A percentile compares a stretch with the other conserved stretches of the same genome.
These are phyloP conservation scores for Leptinotarsa lineolata DNA, from an alignment of 1,140 invertebrate species.

Conservation along the genomic window DNA sequence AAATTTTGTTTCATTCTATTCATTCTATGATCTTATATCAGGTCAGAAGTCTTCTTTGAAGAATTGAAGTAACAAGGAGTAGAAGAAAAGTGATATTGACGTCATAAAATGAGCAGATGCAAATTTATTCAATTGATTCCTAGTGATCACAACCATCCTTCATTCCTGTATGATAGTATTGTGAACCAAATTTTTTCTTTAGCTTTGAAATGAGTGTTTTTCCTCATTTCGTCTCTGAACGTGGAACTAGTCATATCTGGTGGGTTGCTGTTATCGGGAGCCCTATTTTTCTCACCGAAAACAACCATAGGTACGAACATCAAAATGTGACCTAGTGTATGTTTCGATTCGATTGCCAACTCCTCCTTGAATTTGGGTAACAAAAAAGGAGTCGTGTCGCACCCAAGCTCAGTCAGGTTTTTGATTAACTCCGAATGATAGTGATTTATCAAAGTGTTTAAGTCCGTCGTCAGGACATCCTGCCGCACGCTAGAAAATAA, in stretches of 20 bases:
- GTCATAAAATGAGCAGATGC: no score
- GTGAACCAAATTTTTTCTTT: conserved; percentile 20
- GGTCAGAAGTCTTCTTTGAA: no score
- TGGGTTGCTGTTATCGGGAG: not conserved
- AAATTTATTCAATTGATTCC: no score
- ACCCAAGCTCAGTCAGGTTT: conserved; percentile 1
- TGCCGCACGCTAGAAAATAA: conserved; percentile 59
- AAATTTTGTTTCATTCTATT: no score
- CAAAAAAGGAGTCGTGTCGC: not conserved
- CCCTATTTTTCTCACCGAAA: conserved; percentile 12
- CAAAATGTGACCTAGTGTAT: not conserved
- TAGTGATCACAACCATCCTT: conserved; percentile 16
- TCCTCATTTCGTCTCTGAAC: not conserved
- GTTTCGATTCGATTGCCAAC: not conserved
- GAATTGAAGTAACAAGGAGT: no score
- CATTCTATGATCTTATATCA: no score
- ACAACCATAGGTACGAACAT: conserved; percentile 18
- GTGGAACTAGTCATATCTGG: not conserved
- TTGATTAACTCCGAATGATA: conserved; percentile 54
- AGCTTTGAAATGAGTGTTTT: not conserved
- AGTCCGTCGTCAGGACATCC: conserved; percentile 51
- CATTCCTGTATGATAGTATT: not conserved
- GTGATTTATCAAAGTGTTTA: conserved; percentile 56
- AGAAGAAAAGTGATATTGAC: no score
- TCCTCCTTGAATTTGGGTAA: not conserved